Evolutionary conservation across 2,113 vertebrate species (phyloP).

Genomic region (Embiotoca jacksoni): DNA sequence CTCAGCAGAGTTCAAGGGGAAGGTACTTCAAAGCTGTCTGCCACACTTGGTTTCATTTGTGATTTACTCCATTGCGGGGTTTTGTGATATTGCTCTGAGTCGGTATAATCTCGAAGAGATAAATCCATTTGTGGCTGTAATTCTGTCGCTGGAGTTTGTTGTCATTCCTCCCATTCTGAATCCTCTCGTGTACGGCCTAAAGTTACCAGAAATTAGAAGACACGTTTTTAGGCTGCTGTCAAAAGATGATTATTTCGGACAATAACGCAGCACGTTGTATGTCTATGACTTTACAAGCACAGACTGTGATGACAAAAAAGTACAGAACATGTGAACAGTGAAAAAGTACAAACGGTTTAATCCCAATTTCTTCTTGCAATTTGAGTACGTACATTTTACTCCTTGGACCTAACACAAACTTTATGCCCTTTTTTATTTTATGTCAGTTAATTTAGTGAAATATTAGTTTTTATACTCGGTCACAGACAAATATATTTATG

Average conservation of each 20-base stretch:
- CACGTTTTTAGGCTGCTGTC: constrained; percentile 27
- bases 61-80: constrained; percentile 32
- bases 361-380: too few species aligned
- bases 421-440: too few species aligned
- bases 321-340: too few species aligned
- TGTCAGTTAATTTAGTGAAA: too few species aligned
- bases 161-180: constrained; percentile 60
- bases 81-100: constrained; percentile 51
- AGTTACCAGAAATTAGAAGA: constrained; percentile 57
- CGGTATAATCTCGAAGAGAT: constrained; percentile 28
- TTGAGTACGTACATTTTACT: too few species aligned
- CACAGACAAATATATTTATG: too few species aligned
- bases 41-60: constrained; percentile 57
- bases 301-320: not conserved
- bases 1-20: constrained; percentile 48
- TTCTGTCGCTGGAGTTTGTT: constrained; percentile 64
- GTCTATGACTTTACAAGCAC: not conserved
- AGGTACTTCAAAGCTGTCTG: constrained; percentile 49
- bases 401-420: too few species aligned
- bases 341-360: too few species aligned
- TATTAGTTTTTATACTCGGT: too few species aligned
- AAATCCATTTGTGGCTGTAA: constrained; percentile 33
- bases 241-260: not conserved
- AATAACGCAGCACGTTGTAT: too few species aligned
- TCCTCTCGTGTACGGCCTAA: constrained; percentile 57